Percentiles rank a stretch among this genome's conserved stretches.
phyloP scores from a whole-genome alignment of 2,113 vertebrate genomes.

The Polyodon spathula region DNA sequence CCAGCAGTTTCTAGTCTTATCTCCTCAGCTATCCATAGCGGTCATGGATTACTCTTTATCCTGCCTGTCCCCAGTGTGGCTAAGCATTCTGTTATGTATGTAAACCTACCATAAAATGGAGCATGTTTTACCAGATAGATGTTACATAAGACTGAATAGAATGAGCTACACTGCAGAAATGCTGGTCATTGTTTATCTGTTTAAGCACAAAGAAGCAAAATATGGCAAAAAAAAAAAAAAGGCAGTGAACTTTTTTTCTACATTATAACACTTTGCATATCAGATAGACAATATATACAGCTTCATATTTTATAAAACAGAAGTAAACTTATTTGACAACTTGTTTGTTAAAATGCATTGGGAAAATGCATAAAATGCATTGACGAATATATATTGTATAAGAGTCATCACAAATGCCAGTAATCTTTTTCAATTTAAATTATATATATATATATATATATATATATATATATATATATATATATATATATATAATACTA shows the following conservation, averaged over 20 bases:
- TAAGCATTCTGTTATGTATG: not conserved
- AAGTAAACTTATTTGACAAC: no score
- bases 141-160: not conserved
- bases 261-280: not conserved
- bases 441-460: no score
- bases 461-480: no score
- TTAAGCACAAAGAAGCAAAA: not conserved
- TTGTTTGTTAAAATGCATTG: no score
- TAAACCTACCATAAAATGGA: constrained; percentile 8
- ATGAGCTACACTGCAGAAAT: constrained; percentile 1
- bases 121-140: not conserved
- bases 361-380: no score
- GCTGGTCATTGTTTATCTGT: not conserved
- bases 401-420: no score
- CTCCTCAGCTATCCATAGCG: constrained; percentile 7
- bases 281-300: no score
- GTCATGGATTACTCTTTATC: constrained; percentile 22
- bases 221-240: not conserved
- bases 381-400: no score
- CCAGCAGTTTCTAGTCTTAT: constrained; percentile 22
- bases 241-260: not conserved
- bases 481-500: no score
- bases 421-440: no score
- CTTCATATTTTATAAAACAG: no score
- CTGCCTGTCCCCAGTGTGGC: constrained; percentile 3